Conservation (phyloP, 2,113 vertebrate genomes). For the Lontra canadensis region DNA sequence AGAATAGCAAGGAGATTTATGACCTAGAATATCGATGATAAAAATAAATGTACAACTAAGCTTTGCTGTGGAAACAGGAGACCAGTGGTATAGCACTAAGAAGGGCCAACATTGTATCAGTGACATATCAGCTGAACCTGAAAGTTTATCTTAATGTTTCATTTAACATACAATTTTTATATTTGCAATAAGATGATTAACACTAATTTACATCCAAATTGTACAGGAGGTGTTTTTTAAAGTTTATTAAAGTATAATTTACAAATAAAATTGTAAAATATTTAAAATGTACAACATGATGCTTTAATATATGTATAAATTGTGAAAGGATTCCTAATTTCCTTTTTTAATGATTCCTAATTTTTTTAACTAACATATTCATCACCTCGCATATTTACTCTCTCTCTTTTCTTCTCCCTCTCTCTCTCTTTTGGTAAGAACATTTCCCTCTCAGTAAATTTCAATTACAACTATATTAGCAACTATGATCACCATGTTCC, state of each 20-base stretch:
- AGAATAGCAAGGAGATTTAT: not conserved
- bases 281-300: not conserved
- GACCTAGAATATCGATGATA: not conserved
- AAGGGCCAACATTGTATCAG: rapidly evolving
- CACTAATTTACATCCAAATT: not conserved
- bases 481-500: not conserved
- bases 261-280: not conserved
- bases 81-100: not conserved
- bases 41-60: not conserved
- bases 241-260: not conserved
- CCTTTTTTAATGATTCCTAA: not conserved
- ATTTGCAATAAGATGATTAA: not conserved
- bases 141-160: not conserved
- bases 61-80: not conserved
- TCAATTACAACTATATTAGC: not conserved
- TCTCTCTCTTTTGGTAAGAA: not conserved
- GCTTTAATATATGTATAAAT: not conserved
- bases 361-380: not conserved
- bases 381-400: not conserved
- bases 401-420: too few relatives aligned
- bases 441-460: not conserved
- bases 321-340: not conserved
- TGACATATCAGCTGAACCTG: not conserved
- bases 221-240: not conserved
- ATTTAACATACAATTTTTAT: not conserved